These are phyloP conservation scores for Ptychobarbus kaznakovi DNA, from an alignment of 2,797 vertebrate species.

Conservation along the genomic window DNA sequence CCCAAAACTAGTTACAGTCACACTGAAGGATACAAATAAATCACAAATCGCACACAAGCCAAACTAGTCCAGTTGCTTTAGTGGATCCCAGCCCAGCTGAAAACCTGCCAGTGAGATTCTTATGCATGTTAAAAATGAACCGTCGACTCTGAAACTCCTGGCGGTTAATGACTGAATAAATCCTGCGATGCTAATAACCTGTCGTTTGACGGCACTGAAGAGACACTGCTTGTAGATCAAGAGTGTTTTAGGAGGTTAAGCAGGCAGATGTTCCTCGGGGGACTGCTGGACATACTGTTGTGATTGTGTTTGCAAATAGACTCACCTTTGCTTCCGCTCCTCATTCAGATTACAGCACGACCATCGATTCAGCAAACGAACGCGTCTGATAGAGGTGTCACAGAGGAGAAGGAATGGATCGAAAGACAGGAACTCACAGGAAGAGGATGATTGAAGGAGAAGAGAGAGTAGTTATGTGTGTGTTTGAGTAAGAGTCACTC, in stretches of 20 bases:
- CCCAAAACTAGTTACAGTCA: not conserved
- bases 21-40: not conserved
- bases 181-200: conserved; percentile 13
- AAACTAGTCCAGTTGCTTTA: not conserved
- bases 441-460: conserved; percentile 15
- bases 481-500: too few relatives aligned
- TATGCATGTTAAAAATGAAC: not conserved
- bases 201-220: conserved; percentile 56
- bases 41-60: too few relatives aligned
- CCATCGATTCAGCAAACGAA: conserved; percentile 73
- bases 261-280: conserved; percentile 77
- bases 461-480: conserved; percentile 68
- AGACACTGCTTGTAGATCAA: conserved; percentile 69
- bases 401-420: conserved; percentile 22
- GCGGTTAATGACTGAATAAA: conserved; percentile 2
- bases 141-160: too few relatives aligned
- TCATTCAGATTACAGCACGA: conserved; percentile 67
- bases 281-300: conserved; percentile 70
- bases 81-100: not conserved
- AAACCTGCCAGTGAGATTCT: conserved; percentile 19
- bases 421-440: not conserved
- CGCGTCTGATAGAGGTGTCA: conserved; percentile 76
- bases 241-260: conserved; percentile 66
- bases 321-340: conserved; percentile 65
- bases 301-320: conserved; percentile 80